Base-by-base conservation (phyloP, 2,888 invertebrate species). In the Cylindroiulus punctatus region DNA sequence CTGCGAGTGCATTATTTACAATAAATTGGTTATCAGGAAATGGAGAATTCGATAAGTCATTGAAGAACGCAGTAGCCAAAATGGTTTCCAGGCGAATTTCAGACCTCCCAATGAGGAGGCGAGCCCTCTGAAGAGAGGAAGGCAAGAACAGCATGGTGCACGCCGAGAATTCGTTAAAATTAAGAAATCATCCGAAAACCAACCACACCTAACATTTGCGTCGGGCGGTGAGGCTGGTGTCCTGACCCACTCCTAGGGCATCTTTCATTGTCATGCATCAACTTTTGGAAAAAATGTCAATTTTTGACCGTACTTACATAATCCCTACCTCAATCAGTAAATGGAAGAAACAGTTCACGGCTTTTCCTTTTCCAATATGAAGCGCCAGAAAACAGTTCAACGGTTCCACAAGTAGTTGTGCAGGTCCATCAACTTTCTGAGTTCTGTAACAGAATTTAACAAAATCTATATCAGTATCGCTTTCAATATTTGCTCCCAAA, bases 71-170 rank as follows among this genome's bases (percentile, higher is more conserved):
- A 65, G 65, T 65, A 65, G 65, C 65, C 22, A n/a, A 2, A 65
- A 65, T 65, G 65, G 65, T 65, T 26, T 26, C 22, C 65, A 65
- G 65, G 65, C 65, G 65, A 65, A 65, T 65, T 65, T 65, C 65
- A 26, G 65, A 65, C 65, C 65, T 65, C 65, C 65, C 65, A 65
- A 65, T 65, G 65, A 65, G 65, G 65, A 65, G 65, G 65, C 65
- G 65, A n/a, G 22, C 26, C 65, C n/a, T 12, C 26, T 65, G 65
- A 26, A 26, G 26, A 65, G 65, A 65, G 26, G 10, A 65, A 26
- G 26, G n/a, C 7, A 26, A 26, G 65, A 65, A 65, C 65, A 65
- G 65, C 65, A 65, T 65, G 65, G 65, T 22, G 65, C 65, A 65
- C 26, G 65, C 65, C 22, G 26, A 65, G 65, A 65, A 65, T 65